These are phyloP conservation scores for Phataginus tricuspis DNA, from an alignment of 2,797 vertebrate species.

Conservation along the genomic window DNA sequence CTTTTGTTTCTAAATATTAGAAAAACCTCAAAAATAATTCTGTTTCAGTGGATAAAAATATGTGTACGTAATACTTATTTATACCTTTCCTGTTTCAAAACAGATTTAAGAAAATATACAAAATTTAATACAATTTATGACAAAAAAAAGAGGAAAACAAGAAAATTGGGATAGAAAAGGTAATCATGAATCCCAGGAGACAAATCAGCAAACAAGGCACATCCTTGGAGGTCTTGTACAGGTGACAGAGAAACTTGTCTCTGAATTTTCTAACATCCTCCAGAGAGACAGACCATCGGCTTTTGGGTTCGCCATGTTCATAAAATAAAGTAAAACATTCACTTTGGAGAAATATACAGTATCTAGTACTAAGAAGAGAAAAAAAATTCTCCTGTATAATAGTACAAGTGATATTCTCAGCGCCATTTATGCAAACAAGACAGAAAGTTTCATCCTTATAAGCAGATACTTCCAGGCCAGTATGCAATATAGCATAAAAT, in stretches of 20 bases:
- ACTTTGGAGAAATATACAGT: neutral
- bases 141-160: neutral
- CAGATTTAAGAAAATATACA: neutral
- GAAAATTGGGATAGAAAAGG: neutral
- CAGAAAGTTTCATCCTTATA: neutral
- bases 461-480: neutral
- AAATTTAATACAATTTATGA: neutral
- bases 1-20: neutral
- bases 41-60: neutral
- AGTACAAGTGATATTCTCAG: neutral
- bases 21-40: neutral
- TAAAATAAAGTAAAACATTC: neutral
- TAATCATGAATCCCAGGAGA: neutral
- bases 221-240: accelerated
- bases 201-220: neutral
- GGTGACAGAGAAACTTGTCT: neutral
- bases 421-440: neutral
- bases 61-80: neutral
- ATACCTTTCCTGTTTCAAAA: neutral
- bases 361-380: neutral
- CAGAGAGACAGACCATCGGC: neutral
- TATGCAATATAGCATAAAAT: neutral
- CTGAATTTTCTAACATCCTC: neutral
- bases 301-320: neutral
- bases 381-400: neutral